Base-by-base conservation (phyloP, 1,140 invertebrate species). In the Drosophila nannoptera region DNA sequence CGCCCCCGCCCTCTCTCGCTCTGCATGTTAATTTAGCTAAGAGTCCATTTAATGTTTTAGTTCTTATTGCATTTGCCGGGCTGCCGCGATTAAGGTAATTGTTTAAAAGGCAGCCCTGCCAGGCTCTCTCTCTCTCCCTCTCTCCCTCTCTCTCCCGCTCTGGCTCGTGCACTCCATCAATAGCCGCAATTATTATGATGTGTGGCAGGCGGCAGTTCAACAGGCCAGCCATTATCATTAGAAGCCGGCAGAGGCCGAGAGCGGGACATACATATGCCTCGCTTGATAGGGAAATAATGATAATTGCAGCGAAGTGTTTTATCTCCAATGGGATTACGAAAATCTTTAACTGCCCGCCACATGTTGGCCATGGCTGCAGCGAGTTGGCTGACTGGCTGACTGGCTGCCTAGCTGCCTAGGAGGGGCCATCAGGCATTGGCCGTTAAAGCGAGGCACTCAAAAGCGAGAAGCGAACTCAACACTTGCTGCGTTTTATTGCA, bases 21-120 rank as follows among this genome's bases (percentile, higher is more conserved):
- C 8, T 9, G 43, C 16, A 11, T 81, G 77, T 86, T 86, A 86
- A 86, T 86, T 86, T 81, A 86, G 77, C 81, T 86, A 73, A 86
- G 77, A 86, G 81, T 86, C 70, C 82, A 86, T 86, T 86, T 75
- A 86, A 75, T 74, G 75, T 60, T 86, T 71, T 67, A 70, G 68
- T 77, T 86, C 77, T 75, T 86, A 77, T 75, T 66, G 70, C 54
- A 54, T 43, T 33, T 49, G 52, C 56, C 8, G 49, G 32, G 71
- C 64, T 72, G 69, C 49, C 38, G 52, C 77, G 77, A 86, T 81
- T 86, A 86, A 68, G 22, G 71, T 87, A 86, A 86, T 86, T 81
- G 82, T 80, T 72, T 69, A 49, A 60, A 81, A 67, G 74, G 45
- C 62, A 61, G 35, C 8, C 33, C 12, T 14, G 8, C 42, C 14